Percentiles rank a stretch among this genome's conserved stretches.
These are phyloP conservation scores for Anabacerthia variegaticeps DNA, from an alignment of 2,797 vertebrate species.

Conservation along the genomic window DNA sequence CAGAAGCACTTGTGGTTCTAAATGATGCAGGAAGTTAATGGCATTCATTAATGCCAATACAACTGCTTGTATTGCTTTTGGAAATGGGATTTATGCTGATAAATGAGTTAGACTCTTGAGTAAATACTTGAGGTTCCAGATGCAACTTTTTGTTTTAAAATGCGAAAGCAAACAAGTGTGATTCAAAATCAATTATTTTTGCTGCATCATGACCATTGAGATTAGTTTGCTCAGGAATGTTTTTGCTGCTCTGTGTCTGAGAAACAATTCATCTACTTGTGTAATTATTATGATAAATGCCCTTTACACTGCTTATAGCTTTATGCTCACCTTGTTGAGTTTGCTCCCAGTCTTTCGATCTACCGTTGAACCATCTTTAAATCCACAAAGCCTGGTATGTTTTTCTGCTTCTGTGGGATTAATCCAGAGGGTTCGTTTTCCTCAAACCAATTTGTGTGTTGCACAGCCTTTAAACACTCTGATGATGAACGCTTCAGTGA, in stretches of 20 bases:
- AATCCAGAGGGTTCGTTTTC: slow-evolving; percentile 10
- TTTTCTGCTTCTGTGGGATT: background rate
- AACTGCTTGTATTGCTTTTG: background rate
- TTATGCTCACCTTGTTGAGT: background rate
- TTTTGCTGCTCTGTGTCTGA: background rate
- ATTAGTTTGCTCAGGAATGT: background rate
- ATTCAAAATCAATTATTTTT: background rate
- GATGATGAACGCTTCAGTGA: slow-evolving; percentile 86
- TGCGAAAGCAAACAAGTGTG: background rate
- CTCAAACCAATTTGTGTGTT: slow-evolving; percentile 67
- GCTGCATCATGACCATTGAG: background rate
- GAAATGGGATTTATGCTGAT: background rate
- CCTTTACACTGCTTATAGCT: background rate
- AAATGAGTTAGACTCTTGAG: background rate
- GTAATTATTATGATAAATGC: background rate
- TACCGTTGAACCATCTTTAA: background rate
- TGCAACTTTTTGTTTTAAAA: background rate
- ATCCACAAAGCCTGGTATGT: background rate
- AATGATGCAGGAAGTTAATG: background rate
- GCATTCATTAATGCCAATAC: background rate
- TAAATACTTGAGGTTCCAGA: background rate
- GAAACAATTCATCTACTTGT: background rate
- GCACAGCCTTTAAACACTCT: slow-evolving; percentile 81
- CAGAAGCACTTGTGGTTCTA: background rate
- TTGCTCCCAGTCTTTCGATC: background rate